phyloP scores from a whole-genome alignment of 2,888 invertebrate species.

The Meliscaeva auricollis region DNA sequence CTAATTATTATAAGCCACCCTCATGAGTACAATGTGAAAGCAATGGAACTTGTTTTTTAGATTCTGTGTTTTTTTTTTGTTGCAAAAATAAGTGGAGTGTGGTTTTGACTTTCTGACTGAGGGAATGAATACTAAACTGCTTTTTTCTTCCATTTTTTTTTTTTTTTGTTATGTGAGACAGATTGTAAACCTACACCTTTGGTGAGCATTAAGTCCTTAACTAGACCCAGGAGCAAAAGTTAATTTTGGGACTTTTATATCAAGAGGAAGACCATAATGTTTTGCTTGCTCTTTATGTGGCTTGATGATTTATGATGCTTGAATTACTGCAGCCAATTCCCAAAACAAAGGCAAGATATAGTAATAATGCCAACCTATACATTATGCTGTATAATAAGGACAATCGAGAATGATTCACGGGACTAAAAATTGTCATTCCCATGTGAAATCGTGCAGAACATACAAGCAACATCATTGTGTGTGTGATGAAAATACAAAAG shows the following conservation, averaged over 20 bases:
- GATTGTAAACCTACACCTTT: slow-evolving; percentile 9
- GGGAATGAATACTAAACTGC: background rate
- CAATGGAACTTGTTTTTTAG: background rate
- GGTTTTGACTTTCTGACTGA: slow-evolving; percentile 13
- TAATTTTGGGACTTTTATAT: slow-evolving; percentile 62
- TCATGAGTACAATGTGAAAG: too few species aligned
- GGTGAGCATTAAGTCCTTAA: slow-evolving; percentile 55
- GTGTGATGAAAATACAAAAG: background rate
- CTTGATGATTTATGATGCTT: slow-evolving; percentile 65
- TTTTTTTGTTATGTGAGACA: background rate
- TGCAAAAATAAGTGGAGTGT: background rate
- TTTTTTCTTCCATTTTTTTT: background rate
- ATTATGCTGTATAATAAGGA: background rate
- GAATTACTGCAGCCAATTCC: slow-evolving; percentile 43
- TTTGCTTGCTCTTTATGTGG: background rate
- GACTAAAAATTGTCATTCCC: slow-evolving; percentile 7
- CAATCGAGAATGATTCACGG: slow-evolving; percentile 11
- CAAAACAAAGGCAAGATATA: background rate
- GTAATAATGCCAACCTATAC: too few species aligned
- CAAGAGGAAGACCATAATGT: background rate
- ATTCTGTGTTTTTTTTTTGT: background rate
- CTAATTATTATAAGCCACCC: too few species aligned
- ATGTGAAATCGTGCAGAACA: background rate
- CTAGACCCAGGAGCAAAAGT: slow-evolving; percentile 67
- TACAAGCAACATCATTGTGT: background rate